These are phyloP conservation scores for Alligator sinensis DNA, from an alignment of 2,113 vertebrate genomes.

Conservation along the genomic window DNA sequence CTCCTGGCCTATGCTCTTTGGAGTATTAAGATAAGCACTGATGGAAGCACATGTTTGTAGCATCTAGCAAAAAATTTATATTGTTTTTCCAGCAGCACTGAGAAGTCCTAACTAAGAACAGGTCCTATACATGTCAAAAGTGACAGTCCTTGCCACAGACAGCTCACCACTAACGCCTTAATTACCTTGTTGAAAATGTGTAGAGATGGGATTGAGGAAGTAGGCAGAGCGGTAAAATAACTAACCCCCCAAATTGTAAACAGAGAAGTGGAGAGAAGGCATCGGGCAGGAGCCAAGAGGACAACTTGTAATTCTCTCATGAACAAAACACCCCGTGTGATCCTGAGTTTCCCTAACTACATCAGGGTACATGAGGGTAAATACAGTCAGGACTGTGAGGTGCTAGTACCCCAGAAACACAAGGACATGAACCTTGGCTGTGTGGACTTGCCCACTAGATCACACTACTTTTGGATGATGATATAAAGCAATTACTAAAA, in stretches of 20 bases:
- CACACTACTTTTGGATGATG: fast-evolving
- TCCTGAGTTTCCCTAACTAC: neutral
- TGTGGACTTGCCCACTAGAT: neutral
- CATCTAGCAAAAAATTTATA: fast-evolving
- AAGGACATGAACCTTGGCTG: no score
- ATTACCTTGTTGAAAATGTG: neutral
- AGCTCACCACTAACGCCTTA: neutral
- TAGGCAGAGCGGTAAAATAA: neutral
- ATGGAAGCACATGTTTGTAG: neutral
- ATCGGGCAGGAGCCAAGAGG: neutral
- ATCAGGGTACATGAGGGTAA: neutral
- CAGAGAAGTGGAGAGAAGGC: neutral
- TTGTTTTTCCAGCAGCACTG: neutral
- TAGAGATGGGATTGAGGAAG: neutral
- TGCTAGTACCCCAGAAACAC: no score
- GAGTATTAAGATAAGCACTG: neutral
- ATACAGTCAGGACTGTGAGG: no score
- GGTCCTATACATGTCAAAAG: fast-evolving
- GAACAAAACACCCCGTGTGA: neutral
- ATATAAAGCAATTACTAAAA: neutral
- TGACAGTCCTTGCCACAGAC: neutral
- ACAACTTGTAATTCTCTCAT: no score
- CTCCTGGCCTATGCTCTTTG: neutral
- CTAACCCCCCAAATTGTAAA: neutral
- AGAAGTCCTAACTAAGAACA: fast-evolving